Evolutionary conservation across 2,888 invertebrate genomes (phyloP).

Genomic region (Morpho deidamia): DNA sequence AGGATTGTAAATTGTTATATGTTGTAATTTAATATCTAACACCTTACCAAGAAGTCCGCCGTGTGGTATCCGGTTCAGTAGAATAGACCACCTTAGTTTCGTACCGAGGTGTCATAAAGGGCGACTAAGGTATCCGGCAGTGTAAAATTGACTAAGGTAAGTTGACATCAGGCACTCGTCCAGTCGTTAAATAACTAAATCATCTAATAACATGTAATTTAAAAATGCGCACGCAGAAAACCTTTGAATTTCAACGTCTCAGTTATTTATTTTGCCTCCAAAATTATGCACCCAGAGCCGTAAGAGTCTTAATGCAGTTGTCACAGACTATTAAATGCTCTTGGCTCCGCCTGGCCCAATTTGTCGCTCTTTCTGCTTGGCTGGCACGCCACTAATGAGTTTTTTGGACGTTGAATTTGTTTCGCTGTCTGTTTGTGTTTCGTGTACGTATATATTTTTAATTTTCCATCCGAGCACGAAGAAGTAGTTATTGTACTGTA

Average conservation of each 20-base stretch:
- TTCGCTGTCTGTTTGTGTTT: conserved; percentile 25
- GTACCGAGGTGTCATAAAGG: no score
- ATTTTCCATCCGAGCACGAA: conserved; percentile 2
- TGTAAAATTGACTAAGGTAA: no score
- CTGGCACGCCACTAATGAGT: conserved; percentile 33
- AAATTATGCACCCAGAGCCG: conserved; percentile 20
- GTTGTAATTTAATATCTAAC: no score
- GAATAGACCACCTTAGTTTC: no score
- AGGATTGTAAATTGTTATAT: no score
- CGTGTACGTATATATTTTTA: conserved; percentile 10
- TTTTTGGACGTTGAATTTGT: conserved; percentile 36
- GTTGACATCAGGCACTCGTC: no score
- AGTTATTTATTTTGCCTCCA: conserved; percentile 14
- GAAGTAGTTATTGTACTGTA: conserved; percentile 10
- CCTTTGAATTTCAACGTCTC: conserved; percentile 8
- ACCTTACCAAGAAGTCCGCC: no score
- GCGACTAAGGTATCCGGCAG: no score
- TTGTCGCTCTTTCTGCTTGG: conserved; percentile 33
- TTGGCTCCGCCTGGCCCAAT: conserved; percentile 32
- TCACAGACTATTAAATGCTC: conserved; percentile 35
- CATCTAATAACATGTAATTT: no score
- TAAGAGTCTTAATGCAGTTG: conserved; percentile 30
- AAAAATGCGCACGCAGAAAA: not conserved
- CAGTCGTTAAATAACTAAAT: no score
- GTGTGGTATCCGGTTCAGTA: no score